Base-by-base conservation (phyloP, 2,113 vertebrate species). In the Caranx ignobilis region DNA sequence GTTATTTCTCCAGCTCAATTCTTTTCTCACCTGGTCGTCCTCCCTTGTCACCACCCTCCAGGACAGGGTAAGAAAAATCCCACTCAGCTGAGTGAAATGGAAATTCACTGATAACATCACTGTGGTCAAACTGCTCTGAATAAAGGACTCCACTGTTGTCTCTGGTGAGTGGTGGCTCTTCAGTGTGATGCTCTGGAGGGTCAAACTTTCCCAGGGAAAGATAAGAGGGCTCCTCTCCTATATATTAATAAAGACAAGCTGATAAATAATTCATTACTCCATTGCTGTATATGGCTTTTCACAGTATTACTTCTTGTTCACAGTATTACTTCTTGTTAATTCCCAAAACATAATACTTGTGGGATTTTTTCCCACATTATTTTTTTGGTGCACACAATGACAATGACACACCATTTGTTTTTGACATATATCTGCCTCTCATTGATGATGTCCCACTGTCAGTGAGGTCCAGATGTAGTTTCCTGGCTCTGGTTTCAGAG, bases 31-130 rank as follows among this genome's bases (percentile, higher is more conserved):
- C 83, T 56, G 2, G 48, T 18, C 1, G 62, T 45, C 13, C 50
- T 43, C n/a, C 43, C n/a, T 12, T 16, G 37, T 68, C 68, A 1
- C 21, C 64, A 13, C 47, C 77, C 61, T 90, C 92, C 74, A 69
- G 47, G 18, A 75, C 65, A 65, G 85, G 69, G 71, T 85, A 82
- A 70, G 77, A 60, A 64, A 88, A 71, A 4, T 88, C 90, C 89
- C 90, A 91, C 60, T 92, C 92, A 18, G 80, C 37, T 0, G 62
- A 31, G 34, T 86, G 79, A 12, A 43, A 6, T 12, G 65, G 68
- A 16, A 71, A 39, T 57, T 83, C 75, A 13, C 50, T 71, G 59
- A 66, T 67, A 56, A 74, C 3, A 2, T 82, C 69, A 0, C 74
- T 73, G 18, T 59, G 77, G 43, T 26, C 72, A 45, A 50, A 60